Evolutionary conservation across 2,113 vertebrate genomes (phyloP).

Genomic region (Colaptes auratus): DNA sequence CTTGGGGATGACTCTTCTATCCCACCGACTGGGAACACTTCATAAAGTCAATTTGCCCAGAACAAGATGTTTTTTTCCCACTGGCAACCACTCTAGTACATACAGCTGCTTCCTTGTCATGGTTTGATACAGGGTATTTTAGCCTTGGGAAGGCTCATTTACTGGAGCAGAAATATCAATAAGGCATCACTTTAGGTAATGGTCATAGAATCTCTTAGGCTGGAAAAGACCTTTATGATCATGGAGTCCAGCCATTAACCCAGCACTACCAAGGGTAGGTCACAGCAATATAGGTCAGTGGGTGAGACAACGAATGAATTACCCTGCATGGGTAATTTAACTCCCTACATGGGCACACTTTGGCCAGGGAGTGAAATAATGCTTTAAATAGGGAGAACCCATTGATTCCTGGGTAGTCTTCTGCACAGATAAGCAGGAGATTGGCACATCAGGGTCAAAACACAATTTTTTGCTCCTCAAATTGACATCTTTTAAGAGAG

Average conservation of each 20-base stretch:
- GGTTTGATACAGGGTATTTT: background rate
- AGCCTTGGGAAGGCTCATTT: background rate
- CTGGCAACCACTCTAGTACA: background rate
- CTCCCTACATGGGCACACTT: background rate
- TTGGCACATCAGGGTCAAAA: slow-evolving; percentile 23
- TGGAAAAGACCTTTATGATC: background rate
- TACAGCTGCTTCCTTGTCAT: background rate
- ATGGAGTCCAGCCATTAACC: background rate
- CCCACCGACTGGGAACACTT: background rate
- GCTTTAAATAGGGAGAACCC: background rate
- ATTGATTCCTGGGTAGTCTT: background rate
- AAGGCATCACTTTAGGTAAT: slow-evolving; percentile 29
- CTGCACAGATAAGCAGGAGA: slow-evolving; percentile 32
- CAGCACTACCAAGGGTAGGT: background rate
- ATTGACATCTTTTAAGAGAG: background rate
- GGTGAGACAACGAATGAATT: background rate
- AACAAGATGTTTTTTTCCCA: background rate
- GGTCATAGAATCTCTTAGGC: background rate
- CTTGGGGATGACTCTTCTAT: background rate
- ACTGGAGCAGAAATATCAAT: slow-evolving; percentile 25
- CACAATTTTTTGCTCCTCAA: slow-evolving; percentile 12
- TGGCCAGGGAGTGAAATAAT: background rate
- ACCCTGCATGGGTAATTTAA: background rate
- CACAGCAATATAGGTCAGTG: slow-evolving; percentile 11
- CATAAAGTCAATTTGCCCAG: background rate